Base-by-base conservation (phyloP, 2,797 vertebrate genomes). In the Cichlasoma orientale region DNA sequence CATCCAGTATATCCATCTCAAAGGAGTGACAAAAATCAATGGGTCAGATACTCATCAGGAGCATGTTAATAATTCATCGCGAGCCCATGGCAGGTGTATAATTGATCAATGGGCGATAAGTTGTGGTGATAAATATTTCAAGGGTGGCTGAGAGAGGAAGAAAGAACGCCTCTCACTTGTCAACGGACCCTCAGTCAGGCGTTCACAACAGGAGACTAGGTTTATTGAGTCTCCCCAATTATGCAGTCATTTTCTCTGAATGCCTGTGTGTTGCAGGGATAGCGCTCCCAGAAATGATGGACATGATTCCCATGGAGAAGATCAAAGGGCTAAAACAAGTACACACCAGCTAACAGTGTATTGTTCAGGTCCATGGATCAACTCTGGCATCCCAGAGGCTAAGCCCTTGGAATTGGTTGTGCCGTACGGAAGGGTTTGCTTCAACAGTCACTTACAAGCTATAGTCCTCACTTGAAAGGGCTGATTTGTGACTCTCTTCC, bases 51-150 rank as follows among this genome's bases (percentile, higher is more conserved):
- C 92, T 94, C 92, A 93, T 94, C 92, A 85, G 88, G 71, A 70
- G 63, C 77, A 85, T 85, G 90, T 94, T 92, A 95, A 95, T 95
- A 94, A 93, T 94, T 93, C 84, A 95, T 93, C 59, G 78, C 44
- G 3, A 56, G 82, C 86, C 84, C 44, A 31, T 92, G 90, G 93
- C 89, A 93, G 91, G 91, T 90, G 90, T 91, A 91, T 94, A 93
- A 94, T 91, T 92, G 92, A 94, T 93, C 92, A 91, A 87, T 86
- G 88, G 86, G 84, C 72, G 88, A 94, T 92, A 93, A 93, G 94
- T 90, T 92, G 87, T 86, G 78, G 81, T 88, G 82, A 93, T 95
- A 94, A 95, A 95, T 95, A 92, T 95, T 94, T 95, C 84, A 95
- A 70, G 52, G 75, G 58, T 61, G 38, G 73, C 78, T 80, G 80